Evolutionary conservation across 2,888 invertebrate genomes (phyloP), one percentile per base, ranked within the genome.

Genomic region (Cosmia pyralina): DNA sequence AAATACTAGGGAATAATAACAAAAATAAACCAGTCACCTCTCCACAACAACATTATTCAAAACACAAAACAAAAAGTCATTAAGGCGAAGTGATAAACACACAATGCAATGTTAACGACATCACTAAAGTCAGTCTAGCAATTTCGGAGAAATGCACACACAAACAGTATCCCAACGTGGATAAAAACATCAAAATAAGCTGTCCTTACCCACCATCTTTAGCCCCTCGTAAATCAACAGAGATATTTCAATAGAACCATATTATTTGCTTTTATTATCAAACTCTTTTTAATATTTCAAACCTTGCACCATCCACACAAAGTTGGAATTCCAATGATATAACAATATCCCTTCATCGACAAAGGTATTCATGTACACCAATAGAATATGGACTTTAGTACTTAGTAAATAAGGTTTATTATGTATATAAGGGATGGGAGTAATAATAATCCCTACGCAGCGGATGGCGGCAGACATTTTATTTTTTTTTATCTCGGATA

Each of bases 381-480:
- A 86, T 81, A 84, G 83, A 89, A 85, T 81, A 75, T 88, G 75
- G 73, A 84, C 88, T 84, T 85, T 90, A 84, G 82, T 17, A 70
- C 50, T 52, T 19, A 72, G 72, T 81, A 81, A 52, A 85, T 87
- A 87, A 74, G 81, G 88, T 84, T 72, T 69, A 82, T 72, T 86
- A 84, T 38, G 73, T 69, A 78, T 83, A 77, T 71, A 84, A 83
- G 55, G 77, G 77, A 17, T 55, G 72, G 69, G 70, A 64, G 77
- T 85, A 85, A 89, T 88, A 89, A 86, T 85, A 88, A 84, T 85
- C 84, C 82, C 84, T 85, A 74, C 73, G 74, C 70, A 60, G 74
- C 71, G 86, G 77, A 82, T 86, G 88, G 86, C 87, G 91, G 92
- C 92, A 87, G 94, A 93, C 94, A 94, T 94, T 91, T 93, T 92